These are phyloP conservation scores for Cervus canadensis DNA, from an alignment of 2,113 vertebrate genomes.

Conservation along the genomic window DNA sequence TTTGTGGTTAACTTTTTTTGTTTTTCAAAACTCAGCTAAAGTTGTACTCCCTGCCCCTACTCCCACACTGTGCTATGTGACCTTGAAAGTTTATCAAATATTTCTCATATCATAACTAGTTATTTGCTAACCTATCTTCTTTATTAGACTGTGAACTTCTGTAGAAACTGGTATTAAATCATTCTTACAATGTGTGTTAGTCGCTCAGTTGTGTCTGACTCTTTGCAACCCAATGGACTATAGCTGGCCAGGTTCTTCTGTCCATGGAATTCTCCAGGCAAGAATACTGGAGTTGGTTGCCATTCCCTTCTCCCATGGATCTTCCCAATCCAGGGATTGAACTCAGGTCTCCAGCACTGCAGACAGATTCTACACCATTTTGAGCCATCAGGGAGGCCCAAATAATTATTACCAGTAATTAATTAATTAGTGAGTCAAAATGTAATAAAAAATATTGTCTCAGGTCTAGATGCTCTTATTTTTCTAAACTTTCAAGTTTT, in stretches of 20 bases:
- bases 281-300: not conserved
- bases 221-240: not conserved
- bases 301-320: not conserved
- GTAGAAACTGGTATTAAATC: not conserved
- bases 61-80: not conserved
- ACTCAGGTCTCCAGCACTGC: not conserved
- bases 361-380: not conserved
- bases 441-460: not conserved
- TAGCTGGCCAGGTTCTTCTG: not conserved
- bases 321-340: not conserved
- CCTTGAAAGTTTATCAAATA: not conserved
- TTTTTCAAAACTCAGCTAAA: not conserved
- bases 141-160: not conserved
- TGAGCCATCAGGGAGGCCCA: not conserved
- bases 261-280: not conserved
- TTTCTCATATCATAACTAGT: not conserved
- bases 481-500: conserved; percentile 15
- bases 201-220: not conserved
- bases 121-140: not conserved
- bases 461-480: not conserved
- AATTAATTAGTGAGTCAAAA: not conserved
- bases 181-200: not conserved
- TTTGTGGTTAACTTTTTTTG: not conserved
- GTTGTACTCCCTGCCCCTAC: not conserved
- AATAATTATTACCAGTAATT: not conserved